phyloP scores from a whole-genome alignment of 2,888 invertebrate species.

The Callyntrura guangdongensis region DNA sequence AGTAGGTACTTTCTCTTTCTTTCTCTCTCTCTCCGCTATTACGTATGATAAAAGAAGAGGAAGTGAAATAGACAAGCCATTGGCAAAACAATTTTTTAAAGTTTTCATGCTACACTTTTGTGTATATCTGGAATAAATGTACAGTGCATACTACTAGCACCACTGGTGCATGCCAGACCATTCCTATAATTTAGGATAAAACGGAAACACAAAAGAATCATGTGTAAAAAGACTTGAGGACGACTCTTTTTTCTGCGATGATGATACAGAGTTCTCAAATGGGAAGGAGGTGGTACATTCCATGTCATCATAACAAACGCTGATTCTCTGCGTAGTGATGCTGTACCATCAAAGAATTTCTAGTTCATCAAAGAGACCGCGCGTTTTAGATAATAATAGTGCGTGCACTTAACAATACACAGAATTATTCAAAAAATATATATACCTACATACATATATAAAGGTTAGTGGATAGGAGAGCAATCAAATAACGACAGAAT shows the following conservation, averaged over 20 bases:
- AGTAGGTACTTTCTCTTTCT: neutral
- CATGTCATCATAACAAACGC: neutral
- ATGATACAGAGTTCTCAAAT: neutral
- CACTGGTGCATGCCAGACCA: neutral
- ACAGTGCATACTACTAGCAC: neutral
- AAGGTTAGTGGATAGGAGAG: neutral
- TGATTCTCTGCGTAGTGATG: neutral
- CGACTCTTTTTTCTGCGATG: neutral
- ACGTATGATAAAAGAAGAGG: neutral
- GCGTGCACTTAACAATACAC: neutral
- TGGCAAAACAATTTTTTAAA: slow-evolving; percentile 52
- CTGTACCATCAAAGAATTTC: neutral
- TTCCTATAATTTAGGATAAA: slow-evolving; percentile 29
- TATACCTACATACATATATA: neutral
- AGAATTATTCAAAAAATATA: neutral
- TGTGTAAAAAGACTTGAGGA: slow-evolving; percentile 42
- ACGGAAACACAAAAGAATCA: slow-evolving; percentile 41
- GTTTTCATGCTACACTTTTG: slow-evolving; percentile 10
- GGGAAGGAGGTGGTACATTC: neutral
- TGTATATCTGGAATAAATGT: neutral
- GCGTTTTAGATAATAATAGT: neutral
- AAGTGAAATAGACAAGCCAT: slow-evolving; percentile 47
- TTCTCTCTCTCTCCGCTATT: too few species aligned
- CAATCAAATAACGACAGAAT: slow-evolving; percentile 11
- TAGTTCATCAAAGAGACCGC: neutral